phyloP scores from a whole-genome alignment of 2,797 vertebrate genomes.

The Notolabrus celidotus region DNA sequence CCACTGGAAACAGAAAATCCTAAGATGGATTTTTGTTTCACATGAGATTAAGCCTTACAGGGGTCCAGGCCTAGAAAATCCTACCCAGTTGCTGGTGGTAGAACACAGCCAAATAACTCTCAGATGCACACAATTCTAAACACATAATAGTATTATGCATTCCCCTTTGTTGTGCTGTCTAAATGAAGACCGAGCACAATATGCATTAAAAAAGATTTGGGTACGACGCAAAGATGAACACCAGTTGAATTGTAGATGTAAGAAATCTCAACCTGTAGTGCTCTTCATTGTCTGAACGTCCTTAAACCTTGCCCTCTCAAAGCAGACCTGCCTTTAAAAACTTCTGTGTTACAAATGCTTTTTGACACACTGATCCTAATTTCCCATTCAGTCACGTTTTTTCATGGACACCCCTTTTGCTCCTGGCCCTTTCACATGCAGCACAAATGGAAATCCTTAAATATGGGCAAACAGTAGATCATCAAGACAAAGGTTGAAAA shows the following conservation, averaged over 20 bases:
- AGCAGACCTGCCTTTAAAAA: neutral
- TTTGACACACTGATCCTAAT: slow-evolving; percentile 37
- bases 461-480: slow-evolving; percentile 63
- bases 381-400: slow-evolving; percentile 33
- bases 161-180: slow-evolving; percentile 40
- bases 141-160: slow-evolving; percentile 56
- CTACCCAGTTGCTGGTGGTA: slow-evolving; percentile 26
- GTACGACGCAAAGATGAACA: neutral
- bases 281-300: neutral
- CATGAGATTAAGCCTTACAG: slow-evolving; percentile 40
- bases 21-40: slow-evolving; percentile 57
- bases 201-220: neutral
- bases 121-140: slow-evolving; percentile 42
- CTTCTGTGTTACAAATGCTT: neutral
- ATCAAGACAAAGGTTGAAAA: slow-evolving; percentile 68
- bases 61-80: slow-evolving; percentile 26
- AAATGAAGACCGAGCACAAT: slow-evolving; percentile 36
- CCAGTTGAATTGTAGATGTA: slow-evolving; percentile 1
- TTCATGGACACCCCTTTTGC: slow-evolving; percentile 23
- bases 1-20: slow-evolving; percentile 52
- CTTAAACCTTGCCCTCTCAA: neutral
- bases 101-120: slow-evolving; percentile 49
- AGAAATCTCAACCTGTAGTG: slow-evolving; percentile 1
- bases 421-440: slow-evolving; percentile 18
- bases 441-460: slow-evolving; percentile 58